Evolutionary conservation across 2,888 invertebrate genomes (phyloP).

Genomic region (Syrphus vitripennis): DNA sequence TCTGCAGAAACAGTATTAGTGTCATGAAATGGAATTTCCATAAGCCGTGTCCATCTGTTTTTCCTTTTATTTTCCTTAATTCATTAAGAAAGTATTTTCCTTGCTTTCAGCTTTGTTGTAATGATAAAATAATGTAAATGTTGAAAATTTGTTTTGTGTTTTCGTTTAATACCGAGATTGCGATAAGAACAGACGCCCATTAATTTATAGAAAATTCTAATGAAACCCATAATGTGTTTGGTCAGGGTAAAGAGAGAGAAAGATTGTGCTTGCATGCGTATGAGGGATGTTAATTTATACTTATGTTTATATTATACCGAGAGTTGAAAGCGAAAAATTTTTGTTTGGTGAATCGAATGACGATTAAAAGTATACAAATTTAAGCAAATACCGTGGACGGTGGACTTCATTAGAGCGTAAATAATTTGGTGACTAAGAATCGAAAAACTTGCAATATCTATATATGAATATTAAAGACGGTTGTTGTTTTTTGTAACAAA

Average conservation of each 20-base stretch:
- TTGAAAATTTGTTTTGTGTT: constrained; percentile 48
- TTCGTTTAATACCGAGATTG: not conserved
- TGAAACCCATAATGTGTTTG: constrained; percentile 28
- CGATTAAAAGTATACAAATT: not conserved
- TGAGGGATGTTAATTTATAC: not conserved
- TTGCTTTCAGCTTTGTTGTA: not conserved
- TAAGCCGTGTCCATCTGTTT: not conserved
- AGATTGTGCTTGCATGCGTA: not conserved
- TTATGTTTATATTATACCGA: not conserved
- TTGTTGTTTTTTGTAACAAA: not conserved
- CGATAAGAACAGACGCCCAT: constrained; percentile 67
- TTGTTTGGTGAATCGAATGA: not conserved
- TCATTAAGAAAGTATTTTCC: not conserved
- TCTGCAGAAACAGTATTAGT: not conserved
- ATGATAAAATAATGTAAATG: constrained; percentile 19
- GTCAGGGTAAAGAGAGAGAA: not conserved
- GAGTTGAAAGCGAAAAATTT: not conserved
- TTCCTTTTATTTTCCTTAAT: not conserved
- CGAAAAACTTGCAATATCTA: not conserved
- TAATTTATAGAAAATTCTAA: constrained; percentile 58
- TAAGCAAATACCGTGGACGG: not conserved
- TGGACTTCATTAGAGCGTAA: not conserved
- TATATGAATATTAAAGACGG: not conserved
- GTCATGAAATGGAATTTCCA: constrained; percentile 15
- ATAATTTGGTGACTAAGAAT: constrained; percentile 2